Evolutionary conservation across 1,140 invertebrate genomes (phyloP).

Genomic region (Meloidogyne floridensis): DNA sequence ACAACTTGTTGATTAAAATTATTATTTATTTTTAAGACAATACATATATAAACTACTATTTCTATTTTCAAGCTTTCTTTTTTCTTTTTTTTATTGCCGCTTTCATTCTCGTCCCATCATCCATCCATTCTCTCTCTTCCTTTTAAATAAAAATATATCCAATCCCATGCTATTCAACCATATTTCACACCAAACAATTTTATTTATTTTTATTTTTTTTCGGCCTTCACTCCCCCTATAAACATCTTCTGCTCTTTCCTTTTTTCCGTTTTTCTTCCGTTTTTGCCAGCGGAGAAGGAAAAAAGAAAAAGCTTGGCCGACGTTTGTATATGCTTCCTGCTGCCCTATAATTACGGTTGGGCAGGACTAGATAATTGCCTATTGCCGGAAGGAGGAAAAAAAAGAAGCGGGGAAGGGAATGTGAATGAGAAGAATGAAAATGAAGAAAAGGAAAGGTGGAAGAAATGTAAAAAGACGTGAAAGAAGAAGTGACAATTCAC

Average conservation of each 20-base stretch:
- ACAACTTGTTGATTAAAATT: too few relatives aligned
- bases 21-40: too few relatives aligned
- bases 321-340: not conserved
- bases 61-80: too few relatives aligned
- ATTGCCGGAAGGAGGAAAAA: not conserved
- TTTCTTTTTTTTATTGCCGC: too few relatives aligned
- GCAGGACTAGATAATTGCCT: slow-evolving; percentile 6
- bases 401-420: not conserved
- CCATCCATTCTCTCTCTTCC: too few relatives aligned
- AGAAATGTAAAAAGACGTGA: not conserved
- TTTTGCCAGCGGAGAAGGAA: not conserved
- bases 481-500: not conserved
- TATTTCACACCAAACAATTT: slow-evolving; percentile 27
- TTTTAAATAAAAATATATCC: not conserved
- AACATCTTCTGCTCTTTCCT: not conserved
- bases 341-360: slow-evolving; percentile 34
- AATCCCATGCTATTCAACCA: slow-evolving; percentile 26
- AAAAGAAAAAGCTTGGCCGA: not conserved
- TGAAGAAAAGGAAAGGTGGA: not conserved
- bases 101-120: too few relatives aligned
- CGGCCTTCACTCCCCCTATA: not conserved
- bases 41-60: too few relatives aligned
- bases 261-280: not conserved
- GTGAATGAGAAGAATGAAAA: slow-evolving; percentile 7
- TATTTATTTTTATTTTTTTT: not conserved